Conservation (phyloP, 2,888 invertebrate species). For the Chironomus tentans region DNA sequence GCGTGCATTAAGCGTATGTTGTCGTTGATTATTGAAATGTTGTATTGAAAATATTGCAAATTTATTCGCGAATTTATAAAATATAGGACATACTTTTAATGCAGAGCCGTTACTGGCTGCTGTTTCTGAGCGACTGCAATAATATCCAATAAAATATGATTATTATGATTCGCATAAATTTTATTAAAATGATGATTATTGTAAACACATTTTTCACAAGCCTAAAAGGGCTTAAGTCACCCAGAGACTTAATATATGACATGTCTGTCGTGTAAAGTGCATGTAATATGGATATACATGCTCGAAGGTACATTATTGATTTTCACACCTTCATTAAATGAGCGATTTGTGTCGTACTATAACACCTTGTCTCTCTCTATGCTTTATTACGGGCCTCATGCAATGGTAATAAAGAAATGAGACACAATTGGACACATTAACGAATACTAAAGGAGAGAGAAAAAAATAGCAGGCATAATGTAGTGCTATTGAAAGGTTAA, state of each 20-base stretch:
- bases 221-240: constrained; percentile 1
- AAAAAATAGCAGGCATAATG: background rate
- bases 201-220: background rate
- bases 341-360: background rate
- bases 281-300: background rate
- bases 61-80: constrained; percentile 5
- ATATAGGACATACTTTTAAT: background rate
- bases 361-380: background rate
- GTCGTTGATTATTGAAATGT: background rate
- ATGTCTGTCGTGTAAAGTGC: background rate
- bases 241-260: background rate
- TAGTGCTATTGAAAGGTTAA: background rate
- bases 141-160: background rate
- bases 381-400: background rate
- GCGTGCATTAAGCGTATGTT: background rate
- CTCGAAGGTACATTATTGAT: constrained; percentile 4
- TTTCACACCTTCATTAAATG: constrained; percentile 13
- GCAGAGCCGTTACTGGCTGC: background rate
- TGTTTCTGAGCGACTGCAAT: background rate
- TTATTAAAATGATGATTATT: background rate
- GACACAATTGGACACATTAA: constrained; percentile 5
- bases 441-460: too few relatives aligned
- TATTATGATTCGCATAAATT: background rate
- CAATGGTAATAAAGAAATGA: background rate
- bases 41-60: background rate